Conservation (phyloP, 2,113 vertebrate genomes). For the Himantopus leucocephalus region DNA sequence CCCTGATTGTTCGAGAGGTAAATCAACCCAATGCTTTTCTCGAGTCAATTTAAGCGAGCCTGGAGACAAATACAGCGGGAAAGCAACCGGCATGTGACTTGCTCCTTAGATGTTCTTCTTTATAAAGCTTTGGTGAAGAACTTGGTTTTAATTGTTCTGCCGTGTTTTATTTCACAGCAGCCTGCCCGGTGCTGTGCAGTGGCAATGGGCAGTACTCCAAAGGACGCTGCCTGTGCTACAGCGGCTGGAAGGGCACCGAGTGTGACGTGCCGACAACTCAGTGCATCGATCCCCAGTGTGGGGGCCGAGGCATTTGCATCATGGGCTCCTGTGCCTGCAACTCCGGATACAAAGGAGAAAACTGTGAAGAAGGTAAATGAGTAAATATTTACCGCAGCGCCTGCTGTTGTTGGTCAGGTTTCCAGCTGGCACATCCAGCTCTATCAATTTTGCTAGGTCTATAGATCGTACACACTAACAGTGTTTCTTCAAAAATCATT, state of each 20-base stretch:
- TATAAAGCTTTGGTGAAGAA: neutral
- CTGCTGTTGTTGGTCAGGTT: neutral
- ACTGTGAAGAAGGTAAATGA: constrained; percentile 91
- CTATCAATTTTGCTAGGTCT: neutral
- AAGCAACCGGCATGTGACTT: neutral
- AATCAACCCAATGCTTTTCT: constrained; percentile 22
- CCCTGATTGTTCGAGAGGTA: constrained; percentile 97
- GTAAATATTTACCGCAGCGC: constrained; percentile 5
- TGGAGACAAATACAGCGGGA: neutral
- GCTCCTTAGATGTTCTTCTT: neutral
- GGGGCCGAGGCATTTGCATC: constrained; percentile 92
- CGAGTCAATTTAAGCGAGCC: neutral
- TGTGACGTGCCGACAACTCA: constrained; percentile 90
- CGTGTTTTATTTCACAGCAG: constrained; percentile 78
- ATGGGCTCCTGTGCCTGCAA: constrained; percentile 93
- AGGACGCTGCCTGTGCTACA: constrained; percentile 96
- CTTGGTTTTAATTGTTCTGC: constrained; percentile 27
- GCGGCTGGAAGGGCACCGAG: constrained; percentile 96
- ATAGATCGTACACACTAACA: neutral
- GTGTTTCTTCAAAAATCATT: neutral
- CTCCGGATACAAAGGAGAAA: constrained; percentile 91
- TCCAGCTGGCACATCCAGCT: neutral
- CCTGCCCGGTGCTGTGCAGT: constrained; percentile 94
- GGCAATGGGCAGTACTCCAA: constrained; percentile 96
- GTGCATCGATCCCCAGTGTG: constrained; percentile 91